A percentile compares a stretch with the other conserved stretches of the same genome.
phyloP scores from a whole-genome alignment of 2,797 vertebrate species.

The Denticeps clupeoides region DNA sequence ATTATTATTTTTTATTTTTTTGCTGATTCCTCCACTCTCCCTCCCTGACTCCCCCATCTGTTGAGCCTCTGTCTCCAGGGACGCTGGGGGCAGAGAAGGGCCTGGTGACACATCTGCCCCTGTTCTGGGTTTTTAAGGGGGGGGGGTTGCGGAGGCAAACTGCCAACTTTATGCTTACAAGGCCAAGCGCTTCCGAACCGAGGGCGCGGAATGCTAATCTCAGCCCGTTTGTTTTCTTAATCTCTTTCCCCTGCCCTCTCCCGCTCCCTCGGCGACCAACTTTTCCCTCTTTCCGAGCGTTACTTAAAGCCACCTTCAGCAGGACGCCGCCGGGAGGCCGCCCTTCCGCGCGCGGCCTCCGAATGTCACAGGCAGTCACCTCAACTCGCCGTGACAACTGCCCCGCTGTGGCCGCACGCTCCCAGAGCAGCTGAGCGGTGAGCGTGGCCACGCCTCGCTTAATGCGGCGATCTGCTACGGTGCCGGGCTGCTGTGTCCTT shows the following conservation, averaged over 20 bases:
- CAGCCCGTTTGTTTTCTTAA: neutral
- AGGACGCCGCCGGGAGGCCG: too few species aligned
- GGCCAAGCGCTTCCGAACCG: slow-evolving; percentile 21
- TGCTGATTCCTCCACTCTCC: slow-evolving; percentile 4
- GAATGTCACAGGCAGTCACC: neutral
- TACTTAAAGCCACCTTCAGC: too few species aligned
- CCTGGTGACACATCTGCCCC: slow-evolving; percentile 56
- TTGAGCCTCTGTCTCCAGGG: slow-evolving; percentile 51
- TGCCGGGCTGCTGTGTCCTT: too few species aligned
- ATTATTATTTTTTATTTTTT: neutral
- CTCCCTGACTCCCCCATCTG: slow-evolving; percentile 53
- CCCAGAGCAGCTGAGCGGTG: too few species aligned
- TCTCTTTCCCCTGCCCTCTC: neutral
- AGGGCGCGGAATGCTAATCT: slow-evolving; percentile 1
- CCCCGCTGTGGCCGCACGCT: slow-evolving; percentile 2
- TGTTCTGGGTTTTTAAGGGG: slow-evolving; percentile 23
- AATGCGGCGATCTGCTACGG: too few species aligned
- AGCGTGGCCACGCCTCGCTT: too few species aligned
- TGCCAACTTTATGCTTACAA: slow-evolving; percentile 8
- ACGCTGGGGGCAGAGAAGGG: slow-evolving; percentile 46
- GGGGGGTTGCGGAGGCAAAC: neutral
- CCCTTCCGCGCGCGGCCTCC: neutral
- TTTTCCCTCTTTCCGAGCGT: neutral
- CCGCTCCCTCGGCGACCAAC: neutral
- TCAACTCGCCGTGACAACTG: neutral